These are phyloP conservation scores for Scrobipalpa atriplicella DNA, from an alignment of 2,888 invertebrate genomes.

Conservation along the genomic window DNA sequence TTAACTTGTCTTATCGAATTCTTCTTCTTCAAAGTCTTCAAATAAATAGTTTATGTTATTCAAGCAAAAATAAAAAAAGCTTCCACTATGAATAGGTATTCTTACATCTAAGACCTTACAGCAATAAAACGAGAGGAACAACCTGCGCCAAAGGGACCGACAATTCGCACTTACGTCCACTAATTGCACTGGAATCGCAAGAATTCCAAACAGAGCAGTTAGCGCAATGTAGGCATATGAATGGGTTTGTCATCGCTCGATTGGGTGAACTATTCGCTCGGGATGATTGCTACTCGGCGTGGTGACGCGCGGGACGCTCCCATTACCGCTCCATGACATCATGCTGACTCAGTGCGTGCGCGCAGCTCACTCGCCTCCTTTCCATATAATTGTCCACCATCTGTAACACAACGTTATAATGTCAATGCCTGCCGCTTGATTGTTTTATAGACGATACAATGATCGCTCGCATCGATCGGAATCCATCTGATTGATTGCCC, in stretches of 20 bases:
- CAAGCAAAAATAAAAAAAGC: no score
- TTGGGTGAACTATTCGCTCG: constrained; percentile 70
- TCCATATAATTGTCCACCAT: constrained; percentile 54
- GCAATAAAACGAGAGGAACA: constrained; percentile 10
- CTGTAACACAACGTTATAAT: constrained; percentile 54
- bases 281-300: constrained; percentile 19
- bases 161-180: constrained; percentile 34
- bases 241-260: constrained; percentile 80
- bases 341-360: constrained; percentile 68
- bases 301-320: constrained; percentile 65
- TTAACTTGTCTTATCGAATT: no score
- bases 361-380: constrained; percentile 46
- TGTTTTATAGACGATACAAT: constrained; percentile 13
- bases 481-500: constrained; percentile 8
- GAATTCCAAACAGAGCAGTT: constrained; percentile 61
- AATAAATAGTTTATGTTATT: no score
- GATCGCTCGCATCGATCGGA: constrained; percentile 10
- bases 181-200: constrained; percentile 60
- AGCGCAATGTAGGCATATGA: constrained; percentile 67
- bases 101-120: background rate
- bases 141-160: constrained; percentile 28
- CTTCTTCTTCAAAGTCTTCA: no score
- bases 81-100: background rate
- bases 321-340: constrained; percentile 72
- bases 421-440: constrained; percentile 35